phyloP scores from a whole-genome alignment of 1,140 invertebrate genomes.

The Caenorhabditis tropicalis region DNA sequence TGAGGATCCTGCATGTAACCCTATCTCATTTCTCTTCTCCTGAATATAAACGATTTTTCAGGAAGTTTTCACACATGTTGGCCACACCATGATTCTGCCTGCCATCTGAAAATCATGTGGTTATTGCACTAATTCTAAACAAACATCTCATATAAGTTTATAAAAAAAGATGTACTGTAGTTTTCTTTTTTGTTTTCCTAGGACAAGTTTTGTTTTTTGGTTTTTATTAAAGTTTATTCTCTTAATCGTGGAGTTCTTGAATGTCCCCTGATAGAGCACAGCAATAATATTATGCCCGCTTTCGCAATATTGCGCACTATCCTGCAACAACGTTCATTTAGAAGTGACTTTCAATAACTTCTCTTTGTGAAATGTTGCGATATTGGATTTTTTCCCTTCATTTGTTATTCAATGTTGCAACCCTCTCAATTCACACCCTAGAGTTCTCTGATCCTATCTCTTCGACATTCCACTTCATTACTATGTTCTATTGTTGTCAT shows the following conservation, averaged over 20 bases:
- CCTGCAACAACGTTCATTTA: background rate
- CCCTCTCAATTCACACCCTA: background rate
- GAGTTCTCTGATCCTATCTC: conserved; percentile 19
- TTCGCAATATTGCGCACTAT: conserved; percentile 8
- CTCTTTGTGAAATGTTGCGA: background rate
- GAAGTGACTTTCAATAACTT: no score
- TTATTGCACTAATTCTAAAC: background rate
- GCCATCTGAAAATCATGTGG: background rate
- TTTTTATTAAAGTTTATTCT: background rate
- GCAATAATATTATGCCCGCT: background rate
- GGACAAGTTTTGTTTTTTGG: no score
- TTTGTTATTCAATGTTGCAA: background rate
- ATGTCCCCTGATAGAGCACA: no score
- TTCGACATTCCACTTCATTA: background rate
- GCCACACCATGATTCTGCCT: background rate
- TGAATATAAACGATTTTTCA: background rate
- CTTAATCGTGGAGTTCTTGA: background rate
- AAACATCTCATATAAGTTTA: no score
- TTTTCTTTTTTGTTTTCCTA: no score
- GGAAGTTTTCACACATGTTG: background rate
- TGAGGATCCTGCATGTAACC: no score
- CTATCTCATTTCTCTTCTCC: no score
- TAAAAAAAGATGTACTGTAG: no score
- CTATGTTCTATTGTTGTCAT: background rate
- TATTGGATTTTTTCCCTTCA: no score